Conservation (phyloP, 2,888 invertebrate genomes). For the Unio pictorum region DNA sequence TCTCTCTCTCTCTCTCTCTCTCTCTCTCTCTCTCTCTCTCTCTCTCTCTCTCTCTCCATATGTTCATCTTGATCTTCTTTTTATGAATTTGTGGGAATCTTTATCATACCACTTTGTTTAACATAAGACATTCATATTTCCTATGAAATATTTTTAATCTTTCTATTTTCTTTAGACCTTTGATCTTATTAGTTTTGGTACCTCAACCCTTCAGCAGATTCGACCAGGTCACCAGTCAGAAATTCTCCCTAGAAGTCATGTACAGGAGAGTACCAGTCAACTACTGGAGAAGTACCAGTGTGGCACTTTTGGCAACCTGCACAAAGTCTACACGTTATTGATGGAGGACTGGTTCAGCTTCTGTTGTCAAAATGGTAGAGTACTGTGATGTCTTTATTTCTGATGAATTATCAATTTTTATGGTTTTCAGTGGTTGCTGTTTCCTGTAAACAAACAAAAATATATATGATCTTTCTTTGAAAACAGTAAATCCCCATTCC, state of each 20-base stretch:
- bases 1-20: too few relatives aligned
- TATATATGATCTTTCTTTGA: too few relatives aligned
- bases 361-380: conserved; percentile 65
- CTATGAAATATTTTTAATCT: neutral
- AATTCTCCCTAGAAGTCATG: too few relatives aligned
- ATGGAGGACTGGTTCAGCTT: conserved; percentile 78
- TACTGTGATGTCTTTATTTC: neutral
- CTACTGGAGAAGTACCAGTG: conserved; percentile 68
- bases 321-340: conserved; percentile 74
- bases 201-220: conserved; percentile 16
- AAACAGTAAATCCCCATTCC: too few relatives aligned
- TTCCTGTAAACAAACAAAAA: too few relatives aligned
- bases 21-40: neutral
- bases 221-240: too few relatives aligned
- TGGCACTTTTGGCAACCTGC: conserved; percentile 76
- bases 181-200: conserved; percentile 25
- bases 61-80: too few relatives aligned
- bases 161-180: conserved; percentile 20
- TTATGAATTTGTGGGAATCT: too few relatives aligned
- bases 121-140: neutral
- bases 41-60: neutral
- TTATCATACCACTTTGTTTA: neutral
- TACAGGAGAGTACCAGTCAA: conserved; percentile 2
- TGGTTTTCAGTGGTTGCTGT: too few relatives aligned
- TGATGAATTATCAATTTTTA: neutral